These are phyloP conservation scores for Andrena minutula DNA, from an alignment of 2,888 invertebrate genomes.

Conservation along the genomic window DNA sequence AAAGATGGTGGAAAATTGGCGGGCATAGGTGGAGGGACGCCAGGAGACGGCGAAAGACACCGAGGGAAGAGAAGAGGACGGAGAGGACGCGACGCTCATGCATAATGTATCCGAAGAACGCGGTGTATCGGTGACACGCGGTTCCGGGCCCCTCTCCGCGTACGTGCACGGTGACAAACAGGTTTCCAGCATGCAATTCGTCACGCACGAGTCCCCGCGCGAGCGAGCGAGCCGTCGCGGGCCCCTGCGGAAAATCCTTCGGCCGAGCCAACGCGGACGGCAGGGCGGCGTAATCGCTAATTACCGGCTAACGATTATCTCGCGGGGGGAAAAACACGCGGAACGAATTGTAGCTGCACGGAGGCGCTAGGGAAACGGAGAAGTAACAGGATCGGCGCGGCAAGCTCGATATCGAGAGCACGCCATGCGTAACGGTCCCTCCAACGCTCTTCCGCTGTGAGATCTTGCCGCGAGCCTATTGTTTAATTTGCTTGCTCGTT, in stretches of 20 bases:
- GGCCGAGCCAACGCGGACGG: background rate
- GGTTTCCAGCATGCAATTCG: conserved; percentile 74
- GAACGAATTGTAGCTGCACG: conserved; percentile 30
- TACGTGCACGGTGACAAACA: conserved; percentile 72
- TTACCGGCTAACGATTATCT: conserved; percentile 72
- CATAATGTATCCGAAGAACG: conserved; percentile 60
- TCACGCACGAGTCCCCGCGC: conserved; percentile 54
- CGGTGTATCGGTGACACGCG: conserved; percentile 76
- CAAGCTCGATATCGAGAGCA: conserved; percentile 33
- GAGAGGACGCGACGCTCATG: conserved; percentile 33
- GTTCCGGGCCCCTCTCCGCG: conserved; percentile 70
- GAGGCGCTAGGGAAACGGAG: conserved; percentile 23
- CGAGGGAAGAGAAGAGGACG: background rate
- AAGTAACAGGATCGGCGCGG: conserved; percentile 57
- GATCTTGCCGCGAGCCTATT: conserved; percentile 43
- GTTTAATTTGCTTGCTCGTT: conserved; percentile 40
- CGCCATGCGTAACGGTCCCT: conserved; percentile 62
- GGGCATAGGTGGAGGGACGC: background rate
- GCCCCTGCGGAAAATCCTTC: conserved; percentile 22
- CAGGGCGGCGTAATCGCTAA: conserved; percentile 68
- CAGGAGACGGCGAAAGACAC: too few species aligned
- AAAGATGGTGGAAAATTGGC: conserved; percentile 39
- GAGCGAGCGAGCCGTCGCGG: conserved; percentile 32
- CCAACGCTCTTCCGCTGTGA: conserved; percentile 39
- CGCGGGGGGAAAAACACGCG: conserved; percentile 41